phyloP scores from a whole-genome alignment of 1,140 invertebrate genomes.

The Seison nebaliae region DNA sequence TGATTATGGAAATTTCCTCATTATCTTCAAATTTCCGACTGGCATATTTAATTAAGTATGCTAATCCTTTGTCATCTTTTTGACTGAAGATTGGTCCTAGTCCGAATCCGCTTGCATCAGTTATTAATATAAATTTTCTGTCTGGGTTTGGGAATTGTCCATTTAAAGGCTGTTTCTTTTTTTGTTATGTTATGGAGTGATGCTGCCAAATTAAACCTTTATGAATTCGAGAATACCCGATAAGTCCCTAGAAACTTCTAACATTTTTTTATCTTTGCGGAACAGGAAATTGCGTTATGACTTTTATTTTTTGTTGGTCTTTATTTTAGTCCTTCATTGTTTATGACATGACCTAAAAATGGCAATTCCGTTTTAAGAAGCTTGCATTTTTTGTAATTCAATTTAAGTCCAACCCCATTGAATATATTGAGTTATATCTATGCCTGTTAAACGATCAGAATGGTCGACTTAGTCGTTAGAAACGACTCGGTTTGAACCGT shows the following conservation, averaged over 20 bases:
- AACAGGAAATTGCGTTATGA: constrained; percentile 9
- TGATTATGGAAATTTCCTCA: constrained; percentile 27
- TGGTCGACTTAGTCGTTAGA: too few species aligned
- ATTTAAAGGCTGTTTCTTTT: constrained; percentile 18
- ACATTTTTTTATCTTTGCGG: constrained; percentile 11
- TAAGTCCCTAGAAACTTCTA: constrained; percentile 21
- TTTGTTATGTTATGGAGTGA: constrained; percentile 23
- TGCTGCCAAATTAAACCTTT: constrained; percentile 19
- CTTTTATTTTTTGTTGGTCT: constrained; percentile 12
- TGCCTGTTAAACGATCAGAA: too few species aligned
- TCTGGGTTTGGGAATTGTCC: constrained; percentile 16
- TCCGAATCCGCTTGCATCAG: constrained; percentile 14
- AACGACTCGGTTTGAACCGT: too few species aligned
- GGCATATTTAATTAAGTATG: constrained; percentile 15
- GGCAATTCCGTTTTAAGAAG: too few species aligned
- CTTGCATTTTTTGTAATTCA: too few species aligned
- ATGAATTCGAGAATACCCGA: constrained; percentile 26
- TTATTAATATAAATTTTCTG: constrained; percentile 15
- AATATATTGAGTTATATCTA: too few species aligned
- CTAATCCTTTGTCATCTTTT: not conserved
- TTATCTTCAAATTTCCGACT: constrained; percentile 21
- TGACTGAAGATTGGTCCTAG: constrained; percentile 4
- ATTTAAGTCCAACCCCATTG: too few species aligned
- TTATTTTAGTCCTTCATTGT: constrained; percentile 13
- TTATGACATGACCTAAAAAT: too few species aligned